Evolutionary conservation across 2,113 vertebrate species (phyloP).

Genomic region (Scytalopus superciliaris): DNA sequence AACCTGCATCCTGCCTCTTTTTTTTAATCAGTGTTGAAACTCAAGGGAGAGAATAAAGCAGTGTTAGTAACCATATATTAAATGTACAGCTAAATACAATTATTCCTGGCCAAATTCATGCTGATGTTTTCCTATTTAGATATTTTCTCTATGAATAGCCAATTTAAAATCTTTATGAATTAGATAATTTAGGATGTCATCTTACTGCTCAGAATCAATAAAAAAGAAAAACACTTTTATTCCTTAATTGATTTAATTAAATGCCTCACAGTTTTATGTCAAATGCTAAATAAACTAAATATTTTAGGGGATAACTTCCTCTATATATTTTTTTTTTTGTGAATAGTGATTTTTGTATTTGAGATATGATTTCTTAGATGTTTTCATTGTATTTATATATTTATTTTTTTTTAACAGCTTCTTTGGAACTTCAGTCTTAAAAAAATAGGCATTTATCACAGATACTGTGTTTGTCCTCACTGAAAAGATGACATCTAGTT

Average conservation of each 20-base stretch:
- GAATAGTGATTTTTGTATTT: background rate
- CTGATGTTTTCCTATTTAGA: background rate
- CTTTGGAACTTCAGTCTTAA: background rate
- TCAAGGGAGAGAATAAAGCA: conserved; percentile 7
- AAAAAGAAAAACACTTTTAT: background rate
- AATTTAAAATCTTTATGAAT: background rate
- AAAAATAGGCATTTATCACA: background rate
- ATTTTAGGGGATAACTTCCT: background rate
- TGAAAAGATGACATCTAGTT: background rate
- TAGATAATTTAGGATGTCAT: background rate
- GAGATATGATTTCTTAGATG: background rate
- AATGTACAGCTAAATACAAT: background rate
- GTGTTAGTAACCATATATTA: background rate
- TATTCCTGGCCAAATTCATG: background rate
- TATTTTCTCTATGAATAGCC: background rate
- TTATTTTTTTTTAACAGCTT: background rate
- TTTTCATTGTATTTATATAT: background rate
- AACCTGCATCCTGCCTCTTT: background rate
- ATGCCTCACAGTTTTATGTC: background rate
- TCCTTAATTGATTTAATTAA: background rate
- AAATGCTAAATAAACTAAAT: background rate
- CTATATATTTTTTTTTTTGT: background rate
- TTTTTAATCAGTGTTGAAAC: conserved; percentile 18
- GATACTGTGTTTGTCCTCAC: background rate
- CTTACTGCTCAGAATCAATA: background rate